Evolutionary conservation across 2,888 invertebrate species (phyloP).

Genomic region (Spisula subtruncata): DNA sequence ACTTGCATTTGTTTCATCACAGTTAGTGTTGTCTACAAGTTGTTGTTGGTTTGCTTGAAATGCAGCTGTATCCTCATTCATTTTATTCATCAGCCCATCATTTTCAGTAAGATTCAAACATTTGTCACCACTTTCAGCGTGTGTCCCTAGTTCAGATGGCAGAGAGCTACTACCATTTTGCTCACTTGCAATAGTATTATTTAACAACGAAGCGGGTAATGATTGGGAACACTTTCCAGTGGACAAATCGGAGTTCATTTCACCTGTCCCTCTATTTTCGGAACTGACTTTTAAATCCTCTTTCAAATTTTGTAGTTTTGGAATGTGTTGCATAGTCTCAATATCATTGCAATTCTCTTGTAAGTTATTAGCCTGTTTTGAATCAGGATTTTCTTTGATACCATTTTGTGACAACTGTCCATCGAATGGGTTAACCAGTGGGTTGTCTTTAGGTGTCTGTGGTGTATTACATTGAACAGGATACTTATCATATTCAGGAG

Average conservation of each 20-base stretch:
- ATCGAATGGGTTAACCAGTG: slow-evolving; percentile 61
- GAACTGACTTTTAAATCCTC: slow-evolving; percentile 42
- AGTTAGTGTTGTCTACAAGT: neutral
- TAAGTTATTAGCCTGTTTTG: neutral
- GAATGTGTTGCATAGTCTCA: slow-evolving; percentile 63
- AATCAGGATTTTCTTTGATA: neutral
- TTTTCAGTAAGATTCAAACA: neutral
- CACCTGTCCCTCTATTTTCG: slow-evolving; percentile 2
- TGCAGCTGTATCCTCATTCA: neutral
- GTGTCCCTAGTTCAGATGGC: slow-evolving; percentile 55
- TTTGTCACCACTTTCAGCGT: neutral
- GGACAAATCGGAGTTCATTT: slow-evolving; percentile 13
- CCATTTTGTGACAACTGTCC: slow-evolving; percentile 48
- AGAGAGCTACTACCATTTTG: slow-evolving; percentile 47
- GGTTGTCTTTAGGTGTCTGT: slow-evolving; percentile 68
- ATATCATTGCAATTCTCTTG: slow-evolving; percentile 27
- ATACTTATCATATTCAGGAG: slow-evolving; percentile 63
- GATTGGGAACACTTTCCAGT: slow-evolving; percentile 42
- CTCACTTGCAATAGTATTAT: slow-evolving; percentile 30
- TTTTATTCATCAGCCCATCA: neutral
- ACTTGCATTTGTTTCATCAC: neutral
- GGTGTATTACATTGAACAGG: slow-evolving; percentile 71
- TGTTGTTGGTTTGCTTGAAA: neutral
- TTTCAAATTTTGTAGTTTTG: slow-evolving; percentile 59
- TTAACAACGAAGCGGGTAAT: slow-evolving; percentile 59